Evolutionary conservation across 2,888 invertebrate genomes (phyloP), one percentile per base, ranked within the genome.

Genomic region (Cephus runcator): DNA sequence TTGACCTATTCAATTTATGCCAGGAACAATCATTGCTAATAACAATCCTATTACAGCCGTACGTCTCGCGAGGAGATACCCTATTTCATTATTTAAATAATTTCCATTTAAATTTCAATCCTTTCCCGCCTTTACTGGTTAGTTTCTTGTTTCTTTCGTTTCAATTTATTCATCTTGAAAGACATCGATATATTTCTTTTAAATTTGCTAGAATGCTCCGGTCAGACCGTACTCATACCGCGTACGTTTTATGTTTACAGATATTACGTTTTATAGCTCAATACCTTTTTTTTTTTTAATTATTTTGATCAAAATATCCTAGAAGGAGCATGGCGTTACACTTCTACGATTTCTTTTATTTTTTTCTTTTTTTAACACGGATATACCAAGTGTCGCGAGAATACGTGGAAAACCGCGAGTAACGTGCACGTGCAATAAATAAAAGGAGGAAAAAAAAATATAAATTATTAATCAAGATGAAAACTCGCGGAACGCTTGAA

Each of bases 271-370:
- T 71, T 34, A 71, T 9, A 75, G 77, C 75, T 71, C 76, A 69
- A 69, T 78, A 77, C 80, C 81, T 12, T 80, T 79, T 81, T 77
- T 77, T 56, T 56, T 23, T 23, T 23, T 0, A 56, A 79, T 79
- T 81, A 82, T 86, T 86, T 86, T 85, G 85, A 88, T 89, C 86
- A 86, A 86, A 87, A 84, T 87, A 90, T 88, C 85, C 87, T 90
- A 88, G 87, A 88, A 89, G 87, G 87, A 89, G 86, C 87, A 88
- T 87, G 87, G 87, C 88, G 81, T 85, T 86, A 89, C 87, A 85
- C 86, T 85, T 84, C 88, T 89, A 89, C 86, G 83, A 85, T 87
- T 80, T 75, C 79, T 79, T 75, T 75, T 12, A 36, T 11, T 75
- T 1, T 12, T 1, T 56, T 56, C 6, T 15, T 11, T n/a, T n/a